These are phyloP conservation scores for Holotrichia oblita DNA, from an alignment of 1,140 invertebrate genomes.

Conservation along the genomic window DNA sequence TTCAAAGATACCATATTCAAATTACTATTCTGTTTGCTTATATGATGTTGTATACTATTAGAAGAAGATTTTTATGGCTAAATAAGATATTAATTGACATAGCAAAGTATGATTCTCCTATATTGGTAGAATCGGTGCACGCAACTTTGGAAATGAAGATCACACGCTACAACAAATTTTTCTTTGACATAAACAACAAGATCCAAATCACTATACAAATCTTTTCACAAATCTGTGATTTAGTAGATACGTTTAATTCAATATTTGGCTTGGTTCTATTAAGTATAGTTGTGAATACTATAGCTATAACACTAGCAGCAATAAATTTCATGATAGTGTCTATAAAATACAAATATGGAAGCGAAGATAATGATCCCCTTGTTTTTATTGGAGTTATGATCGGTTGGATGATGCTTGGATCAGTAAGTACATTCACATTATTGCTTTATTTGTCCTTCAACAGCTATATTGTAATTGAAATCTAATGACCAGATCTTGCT, in stretches of 20 bases:
- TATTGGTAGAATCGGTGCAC: background rate
- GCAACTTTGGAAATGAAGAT: background rate
- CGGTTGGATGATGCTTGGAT: background rate
- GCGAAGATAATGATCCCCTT: background rate
- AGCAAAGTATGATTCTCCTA: background rate
- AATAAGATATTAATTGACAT: background rate
- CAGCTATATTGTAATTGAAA: no score
- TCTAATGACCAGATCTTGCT: no score
- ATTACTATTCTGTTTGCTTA: background rate
- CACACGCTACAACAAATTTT: background rate
- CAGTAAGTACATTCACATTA: no score
- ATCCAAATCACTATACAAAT: background rate
- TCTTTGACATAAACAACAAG: background rate
- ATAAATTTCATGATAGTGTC: conserved; percentile 20
- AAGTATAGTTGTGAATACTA: background rate
- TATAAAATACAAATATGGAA: background rate
- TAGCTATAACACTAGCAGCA: background rate
- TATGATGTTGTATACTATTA: background rate
- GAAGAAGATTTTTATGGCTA: background rate
- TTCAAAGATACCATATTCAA: conserved; percentile 20
- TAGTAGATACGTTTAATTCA: background rate
- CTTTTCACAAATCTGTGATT: background rate
- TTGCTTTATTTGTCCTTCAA: no score
- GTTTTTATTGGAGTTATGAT: conserved; percentile 6
- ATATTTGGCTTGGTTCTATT: background rate